phyloP scores from a whole-genome alignment of 2,797 vertebrate species.

The Anabas testudineus region DNA sequence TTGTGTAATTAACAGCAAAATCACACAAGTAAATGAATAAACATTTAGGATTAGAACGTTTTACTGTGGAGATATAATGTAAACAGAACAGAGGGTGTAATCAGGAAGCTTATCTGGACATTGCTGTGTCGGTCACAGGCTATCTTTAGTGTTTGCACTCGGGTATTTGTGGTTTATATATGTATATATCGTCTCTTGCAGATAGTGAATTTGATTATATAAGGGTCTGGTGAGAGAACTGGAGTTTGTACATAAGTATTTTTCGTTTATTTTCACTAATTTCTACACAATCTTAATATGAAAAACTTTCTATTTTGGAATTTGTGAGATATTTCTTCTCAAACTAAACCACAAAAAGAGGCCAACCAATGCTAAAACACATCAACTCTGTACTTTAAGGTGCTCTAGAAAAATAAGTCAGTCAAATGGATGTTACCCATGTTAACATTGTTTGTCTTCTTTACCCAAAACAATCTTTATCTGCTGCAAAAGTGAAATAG shows the following conservation, averaged over 20 bases:
- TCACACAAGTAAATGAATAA: not conserved
- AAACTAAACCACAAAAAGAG: no score
- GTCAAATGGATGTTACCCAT: not conserved
- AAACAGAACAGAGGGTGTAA: not conserved
- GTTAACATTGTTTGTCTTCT: not conserved
- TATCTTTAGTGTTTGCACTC: conserved; percentile 29
- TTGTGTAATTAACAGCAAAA: not conserved
- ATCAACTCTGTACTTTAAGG: no score
- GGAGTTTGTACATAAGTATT: not conserved
- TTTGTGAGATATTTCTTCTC: not conserved
- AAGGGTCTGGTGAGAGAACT: not conserved
- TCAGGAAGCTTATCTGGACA: not conserved
- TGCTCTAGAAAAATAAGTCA: not conserved
- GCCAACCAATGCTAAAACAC: not conserved
- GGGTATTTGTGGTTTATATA: not conserved
- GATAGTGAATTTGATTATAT: conserved; percentile 26
- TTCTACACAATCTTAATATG: not conserved
- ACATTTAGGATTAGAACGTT: not conserved
- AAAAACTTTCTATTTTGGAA: not conserved
- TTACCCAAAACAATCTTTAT: not conserved
- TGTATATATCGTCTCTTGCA: not conserved
- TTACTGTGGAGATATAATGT: not conserved
- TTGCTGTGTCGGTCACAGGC: conserved; percentile 2
- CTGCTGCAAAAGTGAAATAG: not conserved
- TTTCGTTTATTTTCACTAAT: no score